Percentiles rank a stretch among this genome's conserved stretches.
Evolutionary conservation across 2,888 invertebrate species (phyloP).

Genomic region (Phengaris arion): DNA sequence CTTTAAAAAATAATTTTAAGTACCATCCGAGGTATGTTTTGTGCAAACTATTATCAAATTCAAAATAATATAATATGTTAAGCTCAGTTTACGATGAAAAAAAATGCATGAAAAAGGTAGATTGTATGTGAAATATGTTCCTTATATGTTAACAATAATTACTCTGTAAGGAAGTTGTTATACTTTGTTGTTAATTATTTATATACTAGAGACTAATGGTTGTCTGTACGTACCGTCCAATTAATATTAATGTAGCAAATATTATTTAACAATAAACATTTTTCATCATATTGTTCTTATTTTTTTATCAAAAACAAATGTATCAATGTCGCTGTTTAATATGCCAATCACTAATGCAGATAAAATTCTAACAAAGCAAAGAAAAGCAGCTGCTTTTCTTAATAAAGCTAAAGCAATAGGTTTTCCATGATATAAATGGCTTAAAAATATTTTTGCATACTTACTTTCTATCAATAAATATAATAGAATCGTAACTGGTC

Average conservation of each 20-base stretch:
- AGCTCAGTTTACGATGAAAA: background rate
- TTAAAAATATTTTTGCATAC: no score
- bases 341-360: no score
- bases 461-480: no score
- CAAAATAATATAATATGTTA: background rate
- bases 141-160: conserved; percentile 10
- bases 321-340: no score
- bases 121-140: conserved; percentile 23
- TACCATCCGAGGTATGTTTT: background rate
- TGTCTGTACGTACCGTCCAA: conserved; percentile 19
- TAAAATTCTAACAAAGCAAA: no score
- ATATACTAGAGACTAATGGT: conserved; percentile 21
- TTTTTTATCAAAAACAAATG: background rate
- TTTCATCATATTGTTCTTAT: background rate
- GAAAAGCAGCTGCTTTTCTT: no score
- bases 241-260: conserved; percentile 15
- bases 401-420: no score
- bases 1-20: conserved; percentile 2
- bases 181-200: conserved; percentile 27
- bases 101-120: background rate
- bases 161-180: conserved; percentile 11
- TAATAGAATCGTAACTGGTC: no score
- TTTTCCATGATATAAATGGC: no score
- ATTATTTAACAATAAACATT: conserved; percentile 27
- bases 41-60: background rate